phyloP scores from a whole-genome alignment of 2,888 invertebrate genomes.

The Scaptomyza tumidula region DNA sequence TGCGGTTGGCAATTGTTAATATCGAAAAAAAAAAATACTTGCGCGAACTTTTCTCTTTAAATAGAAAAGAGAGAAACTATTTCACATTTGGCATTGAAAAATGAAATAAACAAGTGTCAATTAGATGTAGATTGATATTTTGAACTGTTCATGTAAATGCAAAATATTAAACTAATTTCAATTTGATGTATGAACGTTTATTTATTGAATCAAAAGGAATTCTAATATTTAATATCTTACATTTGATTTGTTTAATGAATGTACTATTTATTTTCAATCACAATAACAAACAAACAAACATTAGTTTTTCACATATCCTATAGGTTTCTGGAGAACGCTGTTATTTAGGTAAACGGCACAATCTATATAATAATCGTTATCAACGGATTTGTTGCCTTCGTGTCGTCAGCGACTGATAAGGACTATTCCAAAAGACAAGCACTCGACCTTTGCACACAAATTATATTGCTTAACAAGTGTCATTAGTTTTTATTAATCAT shows the following conservation, averaged over 20 bases:
- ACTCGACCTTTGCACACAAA: conserved; percentile 55
- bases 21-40: not conserved
- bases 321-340: conserved; percentile 6
- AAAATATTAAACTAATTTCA: too few species aligned
- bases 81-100: not conserved
- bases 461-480: conserved; percentile 11
- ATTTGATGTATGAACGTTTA: too few species aligned
- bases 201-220: too few species aligned
- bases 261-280: too few species aligned
- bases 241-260: too few species aligned
- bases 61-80: not conserved
- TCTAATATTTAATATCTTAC: too few species aligned
- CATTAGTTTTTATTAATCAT: conserved; percentile 50
- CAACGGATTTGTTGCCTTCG: conserved; percentile 34
- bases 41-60: not conserved
- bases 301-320: not conserved
- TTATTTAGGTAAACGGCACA: conserved; percentile 37
- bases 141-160: too few species aligned
- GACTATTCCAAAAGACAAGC: conserved; percentile 7
- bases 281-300: not conserved
- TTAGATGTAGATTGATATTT: too few species aligned
- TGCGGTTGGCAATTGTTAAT: too few species aligned
- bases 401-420: conserved; percentile 57
- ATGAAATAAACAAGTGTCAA: not conserved
- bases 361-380: conserved; percentile 45